Percentiles rank a stretch among this genome's conserved stretches.
Evolutionary conservation across 1,140 invertebrate genomes (phyloP).

Genomic region (Magallana gigas): DNA sequence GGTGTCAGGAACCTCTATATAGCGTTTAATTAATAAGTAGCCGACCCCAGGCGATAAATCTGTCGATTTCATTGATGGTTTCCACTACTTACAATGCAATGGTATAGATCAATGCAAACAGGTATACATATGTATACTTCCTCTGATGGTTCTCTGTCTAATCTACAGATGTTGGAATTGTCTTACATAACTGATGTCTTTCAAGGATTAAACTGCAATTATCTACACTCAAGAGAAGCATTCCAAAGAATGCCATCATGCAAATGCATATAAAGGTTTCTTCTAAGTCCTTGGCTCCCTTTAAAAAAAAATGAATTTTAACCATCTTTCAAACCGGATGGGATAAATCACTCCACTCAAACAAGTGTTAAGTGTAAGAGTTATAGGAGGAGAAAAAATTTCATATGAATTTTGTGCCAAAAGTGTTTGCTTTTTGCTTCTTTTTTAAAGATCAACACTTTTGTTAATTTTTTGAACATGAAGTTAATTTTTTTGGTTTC

Average conservation of each 20-base stretch:
- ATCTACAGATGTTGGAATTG: slow-evolving; percentile 15
- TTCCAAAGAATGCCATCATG: background rate
- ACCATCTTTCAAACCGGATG: background rate
- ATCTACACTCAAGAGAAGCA: background rate
- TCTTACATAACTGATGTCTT: background rate
- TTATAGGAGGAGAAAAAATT: background rate
- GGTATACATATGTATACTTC: background rate
- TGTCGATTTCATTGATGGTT: background rate
- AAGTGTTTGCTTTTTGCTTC: background rate
- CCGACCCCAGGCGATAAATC: background rate
- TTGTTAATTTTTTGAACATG: slow-evolving; percentile 12
- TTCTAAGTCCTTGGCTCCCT: background rate
- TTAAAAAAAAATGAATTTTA: background rate
- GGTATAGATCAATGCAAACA: background rate
- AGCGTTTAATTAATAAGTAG: background rate
- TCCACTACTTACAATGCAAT: background rate
- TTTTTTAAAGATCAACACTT: slow-evolving; percentile 15
- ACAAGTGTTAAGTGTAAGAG: slow-evolving; percentile 6
- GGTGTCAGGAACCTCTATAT: background rate
- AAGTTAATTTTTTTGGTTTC: background rate
- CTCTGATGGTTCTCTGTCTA: background rate
- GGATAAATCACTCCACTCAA: background rate
- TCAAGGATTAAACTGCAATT: too few species aligned
- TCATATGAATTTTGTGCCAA: background rate
- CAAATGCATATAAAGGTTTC: background rate